Evolutionary conservation across 1,140 invertebrate genomes (phyloP).

Genomic region (Drosophila sucinea): DNA sequence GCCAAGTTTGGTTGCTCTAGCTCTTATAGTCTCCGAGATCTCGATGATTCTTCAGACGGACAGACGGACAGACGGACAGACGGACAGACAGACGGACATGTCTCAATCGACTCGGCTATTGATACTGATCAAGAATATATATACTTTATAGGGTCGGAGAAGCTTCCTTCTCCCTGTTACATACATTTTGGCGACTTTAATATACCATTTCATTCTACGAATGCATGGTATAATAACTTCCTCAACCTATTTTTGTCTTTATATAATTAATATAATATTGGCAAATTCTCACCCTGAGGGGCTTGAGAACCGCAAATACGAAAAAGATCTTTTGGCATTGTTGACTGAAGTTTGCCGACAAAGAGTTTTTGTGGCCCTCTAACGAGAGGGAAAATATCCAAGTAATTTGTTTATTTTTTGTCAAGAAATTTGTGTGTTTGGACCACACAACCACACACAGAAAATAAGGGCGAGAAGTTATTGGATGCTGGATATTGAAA

Average conservation of each 20-base stretch:
- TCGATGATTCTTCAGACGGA: no score
- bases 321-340: slow-evolving; percentile 22
- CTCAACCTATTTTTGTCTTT: slow-evolving; percentile 3
- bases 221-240: no score
- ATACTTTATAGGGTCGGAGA: no score
- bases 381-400: slow-evolving; percentile 56
- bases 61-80: no score
- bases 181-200: no score
- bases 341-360: slow-evolving; percentile 66
- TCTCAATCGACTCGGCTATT: no score
- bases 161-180: no score
- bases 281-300: slow-evolving; percentile 40
- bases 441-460: slow-evolving; percentile 44
- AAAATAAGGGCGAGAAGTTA: background rate
- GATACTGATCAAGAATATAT: no score
- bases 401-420: slow-evolving; percentile 75
- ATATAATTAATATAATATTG: slow-evolving; percentile 58
- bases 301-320: slow-evolving; percentile 10
- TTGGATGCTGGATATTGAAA: slow-evolving; percentile 10
- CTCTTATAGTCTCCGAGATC: no score
- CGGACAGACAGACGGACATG: no score
- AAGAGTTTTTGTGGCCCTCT: slow-evolving; percentile 34
- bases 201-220: no score
- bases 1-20: no score
- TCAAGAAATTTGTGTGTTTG: slow-evolving; percentile 50